Evolutionary conservation across 2,888 invertebrate genomes (phyloP).

Genomic region (Pyrrhia umbra): DNA sequence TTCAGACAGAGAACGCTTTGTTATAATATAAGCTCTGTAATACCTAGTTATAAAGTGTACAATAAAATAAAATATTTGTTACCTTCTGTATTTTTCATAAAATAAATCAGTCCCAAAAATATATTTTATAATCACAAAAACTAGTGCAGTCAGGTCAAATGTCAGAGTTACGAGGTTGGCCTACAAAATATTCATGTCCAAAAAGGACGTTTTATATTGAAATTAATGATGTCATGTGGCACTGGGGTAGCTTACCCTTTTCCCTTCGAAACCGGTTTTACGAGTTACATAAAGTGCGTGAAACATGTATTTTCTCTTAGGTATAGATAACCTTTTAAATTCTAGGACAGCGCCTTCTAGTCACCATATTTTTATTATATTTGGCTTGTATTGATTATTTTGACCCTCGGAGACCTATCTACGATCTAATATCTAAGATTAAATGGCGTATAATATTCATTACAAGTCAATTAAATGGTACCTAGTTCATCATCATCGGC

Average conservation of each 20-base stretch:
- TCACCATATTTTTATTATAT: background rate
- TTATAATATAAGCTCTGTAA: no score
- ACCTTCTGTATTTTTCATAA: no score
- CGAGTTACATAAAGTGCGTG: slow-evolving; percentile 31
- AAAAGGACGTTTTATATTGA: slow-evolving; percentile 52
- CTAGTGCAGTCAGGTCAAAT: slow-evolving; percentile 17
- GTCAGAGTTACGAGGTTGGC: slow-evolving; percentile 19
- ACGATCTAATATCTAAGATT: no score
- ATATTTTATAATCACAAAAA: slow-evolving; percentile 12
- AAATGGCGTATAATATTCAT: no score
- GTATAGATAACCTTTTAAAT: background rate
- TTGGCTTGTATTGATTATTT: background rate
- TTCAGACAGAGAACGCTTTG: no score
- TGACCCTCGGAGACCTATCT: no score
- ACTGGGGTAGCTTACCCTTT: slow-evolving; percentile 45
- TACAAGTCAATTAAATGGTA: no score
- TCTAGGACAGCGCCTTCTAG: background rate
- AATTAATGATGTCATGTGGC: slow-evolving; percentile 52
- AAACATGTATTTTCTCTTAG: slow-evolving; percentile 29
- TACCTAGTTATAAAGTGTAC: no score
- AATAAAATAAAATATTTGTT: no score
- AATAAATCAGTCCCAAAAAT: no score
- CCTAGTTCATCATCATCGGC: no score
- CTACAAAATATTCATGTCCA: slow-evolving; percentile 20
- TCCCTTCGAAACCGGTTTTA: slow-evolving; percentile 39